phyloP scores from a whole-genome alignment of 1,140 invertebrate genomes.

The Drosophila ficusphila region DNA sequence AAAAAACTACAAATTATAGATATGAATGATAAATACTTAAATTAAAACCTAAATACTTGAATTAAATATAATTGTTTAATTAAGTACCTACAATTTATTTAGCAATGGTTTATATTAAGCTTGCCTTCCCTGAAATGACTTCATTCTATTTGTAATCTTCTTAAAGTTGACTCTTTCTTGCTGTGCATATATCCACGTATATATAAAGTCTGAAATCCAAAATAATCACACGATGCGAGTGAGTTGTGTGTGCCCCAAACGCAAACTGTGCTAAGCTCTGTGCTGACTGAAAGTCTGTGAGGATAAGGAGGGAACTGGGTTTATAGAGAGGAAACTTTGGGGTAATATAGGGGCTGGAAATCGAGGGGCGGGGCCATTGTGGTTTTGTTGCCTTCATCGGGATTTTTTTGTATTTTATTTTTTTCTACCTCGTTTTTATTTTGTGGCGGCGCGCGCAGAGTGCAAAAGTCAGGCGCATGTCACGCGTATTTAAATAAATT shows the following conservation, averaged over 20 bases:
- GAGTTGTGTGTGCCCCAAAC: constrained; percentile 48
- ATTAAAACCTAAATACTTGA: too few species aligned
- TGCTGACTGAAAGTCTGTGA: constrained; percentile 31
- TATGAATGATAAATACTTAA: too few species aligned
- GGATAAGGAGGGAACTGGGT: constrained; percentile 7
- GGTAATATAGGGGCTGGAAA: background rate
- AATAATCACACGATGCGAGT: constrained; percentile 75
- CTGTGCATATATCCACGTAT: constrained; percentile 19
- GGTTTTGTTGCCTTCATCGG: constrained; percentile 26
- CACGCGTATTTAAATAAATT: constrained; percentile 79
- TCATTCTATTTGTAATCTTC: background rate
- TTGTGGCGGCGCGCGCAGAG: constrained; percentile 51
- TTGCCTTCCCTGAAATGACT: background rate
- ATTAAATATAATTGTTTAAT: too few species aligned
- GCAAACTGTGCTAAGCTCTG: constrained; percentile 52
- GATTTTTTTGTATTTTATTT: constrained; percentile 36
- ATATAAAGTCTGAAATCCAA: constrained; percentile 45
- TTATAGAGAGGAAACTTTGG: constrained; percentile 1
- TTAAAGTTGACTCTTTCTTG: background rate
- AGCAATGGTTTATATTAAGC: too few species aligned
- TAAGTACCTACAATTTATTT: too few species aligned
- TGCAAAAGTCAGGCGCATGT: constrained; percentile 80
- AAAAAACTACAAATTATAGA: too few species aligned
- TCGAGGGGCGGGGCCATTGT: constrained; percentile 13
- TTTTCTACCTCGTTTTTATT: constrained; percentile 29